These are phyloP conservation scores for Paramuricea clavata DNA, from an alignment of 92 coral and sea anemone genomes.

Conservation along the genomic window DNA sequence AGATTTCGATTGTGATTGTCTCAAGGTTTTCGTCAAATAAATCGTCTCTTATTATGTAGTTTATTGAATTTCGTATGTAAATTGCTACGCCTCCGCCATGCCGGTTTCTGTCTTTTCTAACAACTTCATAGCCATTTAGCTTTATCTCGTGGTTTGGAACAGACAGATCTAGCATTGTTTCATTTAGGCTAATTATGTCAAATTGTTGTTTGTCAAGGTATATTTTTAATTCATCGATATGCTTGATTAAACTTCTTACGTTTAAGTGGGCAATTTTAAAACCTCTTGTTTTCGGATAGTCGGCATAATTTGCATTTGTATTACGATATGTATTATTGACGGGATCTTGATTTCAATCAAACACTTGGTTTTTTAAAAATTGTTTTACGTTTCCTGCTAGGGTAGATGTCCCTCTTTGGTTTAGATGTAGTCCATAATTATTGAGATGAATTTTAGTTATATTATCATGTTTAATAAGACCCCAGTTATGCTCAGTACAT, in stretches of 20 bases:
- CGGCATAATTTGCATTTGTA: slow-evolving; percentile 29
- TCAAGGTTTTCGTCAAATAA: slow-evolving; percentile 45
- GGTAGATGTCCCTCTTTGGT: slow-evolving; percentile 6
- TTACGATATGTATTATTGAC: slow-evolving; percentile 1
- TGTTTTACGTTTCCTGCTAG: slow-evolving; percentile 8
- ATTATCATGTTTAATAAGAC: slow-evolving; percentile 23
- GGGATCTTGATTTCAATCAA: slow-evolving; percentile 1
- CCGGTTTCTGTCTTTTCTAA: slow-evolving; percentile 52
- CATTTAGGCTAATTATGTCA: slow-evolving; percentile 49
- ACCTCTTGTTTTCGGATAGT: slow-evolving; percentile 32
- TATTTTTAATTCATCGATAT: slow-evolving; percentile 51
- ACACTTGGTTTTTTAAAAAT: slow-evolving; percentile 7
- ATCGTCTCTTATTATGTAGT: slow-evolving; percentile 56
- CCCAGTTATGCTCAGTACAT: slow-evolving; percentile 28
- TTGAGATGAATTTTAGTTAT: slow-evolving; percentile 17
- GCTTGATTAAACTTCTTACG: slow-evolving; percentile 52
- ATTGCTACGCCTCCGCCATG: slow-evolving; percentile 57
- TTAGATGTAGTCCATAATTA: slow-evolving; percentile 22
- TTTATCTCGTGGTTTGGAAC: slow-evolving; percentile 37
- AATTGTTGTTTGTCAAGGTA: slow-evolving; percentile 49
- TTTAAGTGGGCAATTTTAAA: slow-evolving; percentile 50
- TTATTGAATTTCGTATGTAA: slow-evolving; percentile 32
- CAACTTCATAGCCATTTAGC: slow-evolving; percentile 34
- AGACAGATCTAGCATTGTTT: slow-evolving; percentile 44
- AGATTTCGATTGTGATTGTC: slow-evolving; percentile 45